phyloP scores from a whole-genome alignment of 2,113 vertebrate genomes.

The Tretioscincus oriximinensis region DNA sequence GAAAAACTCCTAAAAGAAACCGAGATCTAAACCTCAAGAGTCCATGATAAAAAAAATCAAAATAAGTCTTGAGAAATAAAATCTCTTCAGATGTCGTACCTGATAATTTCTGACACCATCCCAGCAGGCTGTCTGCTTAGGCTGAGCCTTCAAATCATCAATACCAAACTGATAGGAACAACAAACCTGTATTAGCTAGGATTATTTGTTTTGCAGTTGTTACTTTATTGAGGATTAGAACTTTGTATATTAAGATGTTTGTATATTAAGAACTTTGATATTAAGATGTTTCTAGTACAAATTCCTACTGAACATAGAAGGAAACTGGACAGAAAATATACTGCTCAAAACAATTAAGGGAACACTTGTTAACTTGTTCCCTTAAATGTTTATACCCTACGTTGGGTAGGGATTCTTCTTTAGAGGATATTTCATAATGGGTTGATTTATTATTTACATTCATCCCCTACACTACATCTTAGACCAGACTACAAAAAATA shows the following conservation, averaged over 20 bases:
- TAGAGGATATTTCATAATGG: too few species aligned
- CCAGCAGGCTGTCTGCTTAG: constrained; percentile 88
- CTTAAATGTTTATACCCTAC: too few species aligned
- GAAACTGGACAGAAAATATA: too few species aligned
- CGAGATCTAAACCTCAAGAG: not conserved
- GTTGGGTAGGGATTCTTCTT: too few species aligned
- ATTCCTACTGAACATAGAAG: too few species aligned
- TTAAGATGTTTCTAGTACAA: too few species aligned
- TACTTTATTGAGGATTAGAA: not conserved
- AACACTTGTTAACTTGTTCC: too few species aligned
- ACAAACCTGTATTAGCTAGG: constrained; percentile 1
- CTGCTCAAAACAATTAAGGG: too few species aligned
- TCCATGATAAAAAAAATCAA: not conserved
- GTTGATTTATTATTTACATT: too few species aligned
- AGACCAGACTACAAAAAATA: too few species aligned
- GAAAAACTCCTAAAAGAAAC: not conserved
- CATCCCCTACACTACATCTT: too few species aligned
- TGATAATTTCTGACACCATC: constrained; percentile 96
- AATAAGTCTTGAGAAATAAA: not conserved
- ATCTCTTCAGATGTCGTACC: constrained; percentile 65
- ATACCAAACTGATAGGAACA: constrained; percentile 86
- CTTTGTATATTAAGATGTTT: not conserved
- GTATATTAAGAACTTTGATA: too few species aligned
- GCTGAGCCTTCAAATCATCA: constrained; percentile 88
- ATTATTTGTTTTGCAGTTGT: not conserved